Evolutionary conservation across 2,888 invertebrate species (phyloP).

Genomic region (Leucozona laternaria): DNA sequence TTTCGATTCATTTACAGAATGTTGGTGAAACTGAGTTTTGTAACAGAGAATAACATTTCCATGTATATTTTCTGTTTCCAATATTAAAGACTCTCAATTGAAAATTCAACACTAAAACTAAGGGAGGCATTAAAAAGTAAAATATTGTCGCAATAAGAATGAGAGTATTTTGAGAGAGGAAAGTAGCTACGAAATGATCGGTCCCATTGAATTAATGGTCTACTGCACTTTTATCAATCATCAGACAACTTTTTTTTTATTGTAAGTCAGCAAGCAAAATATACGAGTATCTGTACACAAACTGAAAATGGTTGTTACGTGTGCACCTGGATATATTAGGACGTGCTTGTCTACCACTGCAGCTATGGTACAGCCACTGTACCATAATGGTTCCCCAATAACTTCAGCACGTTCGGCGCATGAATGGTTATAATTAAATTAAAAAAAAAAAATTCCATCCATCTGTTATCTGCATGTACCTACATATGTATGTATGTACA

Average conservation of each 20-base stretch:
- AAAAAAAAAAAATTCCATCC: background rate
- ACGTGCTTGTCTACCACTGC: background rate
- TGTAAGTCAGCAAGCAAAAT: background rate
- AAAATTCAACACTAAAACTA: too few relatives aligned
- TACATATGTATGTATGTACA: background rate
- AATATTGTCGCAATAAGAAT: too few relatives aligned
- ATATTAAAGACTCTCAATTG: too few relatives aligned
- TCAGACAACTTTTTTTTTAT: background rate
- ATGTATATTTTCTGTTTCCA: too few relatives aligned
- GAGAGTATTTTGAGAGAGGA: background rate
- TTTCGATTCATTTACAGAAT: too few relatives aligned
- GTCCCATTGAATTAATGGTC: background rate
- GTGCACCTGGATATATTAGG: constrained; percentile 9
- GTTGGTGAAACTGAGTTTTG: too few relatives aligned
- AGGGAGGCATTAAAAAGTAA: too few relatives aligned
- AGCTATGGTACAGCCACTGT: background rate
- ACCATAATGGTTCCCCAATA: constrained; percentile 32
- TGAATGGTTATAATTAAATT: constrained; percentile 1
- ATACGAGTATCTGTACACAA: background rate
- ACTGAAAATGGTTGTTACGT: background rate
- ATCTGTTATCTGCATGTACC: background rate
- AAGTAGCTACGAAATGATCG: background rate
- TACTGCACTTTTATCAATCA: background rate
- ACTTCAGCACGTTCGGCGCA: background rate
- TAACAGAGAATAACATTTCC: too few relatives aligned